Conservation (phyloP, 1,140 invertebrate species). For the Drosophila pachea region DNA sequence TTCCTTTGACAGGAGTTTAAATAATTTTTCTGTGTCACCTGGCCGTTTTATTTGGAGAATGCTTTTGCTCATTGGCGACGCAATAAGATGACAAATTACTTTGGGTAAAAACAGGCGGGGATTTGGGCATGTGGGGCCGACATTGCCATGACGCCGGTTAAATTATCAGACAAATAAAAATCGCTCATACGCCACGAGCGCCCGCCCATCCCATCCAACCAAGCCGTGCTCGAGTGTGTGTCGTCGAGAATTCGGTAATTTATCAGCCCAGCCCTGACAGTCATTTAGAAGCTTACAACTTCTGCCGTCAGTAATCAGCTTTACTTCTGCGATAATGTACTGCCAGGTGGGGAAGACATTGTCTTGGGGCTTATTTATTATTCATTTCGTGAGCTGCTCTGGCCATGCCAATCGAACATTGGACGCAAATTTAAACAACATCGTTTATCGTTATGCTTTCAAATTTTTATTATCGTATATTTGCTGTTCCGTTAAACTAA, state of each 20-base stretch:
- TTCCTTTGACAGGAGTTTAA: constrained; percentile 13
- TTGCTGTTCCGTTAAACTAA: constrained; percentile 24
- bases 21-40: constrained; percentile 21
- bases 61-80: constrained; percentile 31
- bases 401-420: too few species aligned
- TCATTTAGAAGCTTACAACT: constrained; percentile 73
- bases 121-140: constrained; percentile 2
- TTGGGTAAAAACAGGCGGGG: constrained; percentile 2
- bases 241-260: constrained; percentile 54
- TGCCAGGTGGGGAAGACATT: constrained; percentile 23
- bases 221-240: constrained; percentile 36
- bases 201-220: not conserved
- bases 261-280: constrained; percentile 58
- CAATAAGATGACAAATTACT: constrained; percentile 67
- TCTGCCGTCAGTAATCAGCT: constrained; percentile 70
- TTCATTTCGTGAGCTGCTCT: constrained; percentile 14
- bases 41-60: constrained; percentile 9
- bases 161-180: constrained; percentile 75
- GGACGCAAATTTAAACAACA: constrained; percentile 8
- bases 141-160: constrained; percentile 70
- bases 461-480: constrained; percentile 51
- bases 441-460: constrained; percentile 34
- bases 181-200: constrained; percentile 65
- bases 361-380: constrained; percentile 42
- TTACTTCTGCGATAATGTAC: constrained; percentile 68